Evolutionary conservation across 2,888 invertebrate species (phyloP).

Genomic region (Chironomus tentans): DNA sequence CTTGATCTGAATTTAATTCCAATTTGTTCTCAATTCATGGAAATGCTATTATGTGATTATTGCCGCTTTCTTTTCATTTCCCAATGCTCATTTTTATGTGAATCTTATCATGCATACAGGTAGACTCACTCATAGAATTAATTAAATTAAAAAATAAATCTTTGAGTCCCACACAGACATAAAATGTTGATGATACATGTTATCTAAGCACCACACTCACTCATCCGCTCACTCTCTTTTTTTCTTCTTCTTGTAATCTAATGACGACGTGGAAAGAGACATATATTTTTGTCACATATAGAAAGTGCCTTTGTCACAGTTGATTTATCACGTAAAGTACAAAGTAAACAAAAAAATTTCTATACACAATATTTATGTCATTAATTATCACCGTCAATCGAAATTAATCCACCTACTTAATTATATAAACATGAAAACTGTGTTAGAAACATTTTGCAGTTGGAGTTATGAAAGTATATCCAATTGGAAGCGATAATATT

Average conservation of each 20-base stretch:
- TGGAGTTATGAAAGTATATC: too few species aligned
- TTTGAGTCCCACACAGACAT: neutral
- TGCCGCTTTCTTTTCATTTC: too few species aligned
- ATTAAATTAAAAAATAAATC: neutral
- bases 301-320: neutral
- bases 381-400: conserved; percentile 20
- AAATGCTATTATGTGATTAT: neutral
- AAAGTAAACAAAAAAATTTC: neutral
- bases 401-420: conserved; percentile 23
- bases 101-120: neutral
- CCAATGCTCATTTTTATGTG: neutral
- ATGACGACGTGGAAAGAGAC: too few species aligned
- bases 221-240: neutral
- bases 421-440: neutral
- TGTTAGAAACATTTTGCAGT: too few species aligned
- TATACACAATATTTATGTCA: neutral
- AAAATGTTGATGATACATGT: neutral
- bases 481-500: too few species aligned
- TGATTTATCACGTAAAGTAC: neutral
- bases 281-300: neutral
- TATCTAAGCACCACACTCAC: neutral
- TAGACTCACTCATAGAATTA: neutral
- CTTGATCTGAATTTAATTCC: neutral
- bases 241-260: too few species aligned
- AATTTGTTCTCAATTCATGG: neutral